Evolutionary conservation across 2,113 vertebrate species (phyloP).

Genomic region (Salvelinus alpinus): DNA sequence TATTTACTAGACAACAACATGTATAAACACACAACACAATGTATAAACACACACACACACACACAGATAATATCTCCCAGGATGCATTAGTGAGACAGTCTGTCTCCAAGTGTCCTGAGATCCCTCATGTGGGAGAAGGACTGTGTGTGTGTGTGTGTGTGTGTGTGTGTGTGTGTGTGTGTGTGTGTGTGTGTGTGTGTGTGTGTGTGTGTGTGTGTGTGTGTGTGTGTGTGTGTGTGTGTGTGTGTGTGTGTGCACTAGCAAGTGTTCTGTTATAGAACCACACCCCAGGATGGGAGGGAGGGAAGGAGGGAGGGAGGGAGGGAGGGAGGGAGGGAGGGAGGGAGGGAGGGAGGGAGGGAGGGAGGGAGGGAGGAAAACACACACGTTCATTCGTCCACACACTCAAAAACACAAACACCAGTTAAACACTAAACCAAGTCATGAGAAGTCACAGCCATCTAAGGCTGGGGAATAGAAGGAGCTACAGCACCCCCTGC

Average conservation of each 20-base stretch:
- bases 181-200: no score
- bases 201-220: constrained; percentile 4
- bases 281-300: no score
- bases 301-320: no score
- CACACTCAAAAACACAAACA: no score
- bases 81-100: constrained; percentile 34
- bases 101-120: constrained; percentile 34
- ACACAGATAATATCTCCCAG: constrained; percentile 37
- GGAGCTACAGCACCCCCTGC: constrained; percentile 19
- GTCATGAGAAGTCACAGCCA: no score
- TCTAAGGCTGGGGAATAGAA: background rate
- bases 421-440: no score
- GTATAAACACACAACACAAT: background rate
- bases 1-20: no score
- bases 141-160: constrained; percentile 1
- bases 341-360: no score
- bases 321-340: no score
- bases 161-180: no score
- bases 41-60: background rate
- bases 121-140: constrained; percentile 13
- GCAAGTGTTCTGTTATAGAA: background rate
- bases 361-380: no score
- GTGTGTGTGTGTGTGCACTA: background rate
- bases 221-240: background rate
- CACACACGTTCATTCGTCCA: no score